Evolutionary conservation across 2,888 invertebrate genomes (phyloP), one percentile per base, ranked within the genome.

Genomic region (Phyto melanocephala): DNA sequence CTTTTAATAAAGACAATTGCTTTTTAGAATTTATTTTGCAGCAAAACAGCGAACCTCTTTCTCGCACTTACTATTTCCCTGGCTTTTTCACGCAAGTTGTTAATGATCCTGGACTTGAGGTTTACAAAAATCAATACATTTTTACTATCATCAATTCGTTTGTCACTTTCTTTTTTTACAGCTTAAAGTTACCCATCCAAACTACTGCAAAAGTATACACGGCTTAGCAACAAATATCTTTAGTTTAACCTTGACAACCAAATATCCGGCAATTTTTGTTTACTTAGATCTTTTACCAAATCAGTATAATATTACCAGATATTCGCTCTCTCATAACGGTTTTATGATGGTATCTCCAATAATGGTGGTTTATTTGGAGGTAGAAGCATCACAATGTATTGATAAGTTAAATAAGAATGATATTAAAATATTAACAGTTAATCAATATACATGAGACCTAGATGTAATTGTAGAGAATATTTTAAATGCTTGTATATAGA

Each of bases 21-120:
- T 89, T 89, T 60, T 56, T 90, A 1, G 88, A 90, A 85, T 93
- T 93, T 81, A 90, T 93, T 1, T 87, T 95, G n/a, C 91, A 90
- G 80, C 91, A 93, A 4, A 88, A 90, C 0, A 35, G 76, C 0
- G 88, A 91, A 1, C 88, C 92, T 1, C 92, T 94, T 2, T 94
- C 96, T 0, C 91, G 92, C 74, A 96, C 95, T 88, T 95, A 93
- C 86, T 90, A 95, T 3, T 95, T 95, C 86, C 95, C 95, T 0
- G 91, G 89, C 45, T 90, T 92, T 17, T 91, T 95, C 50, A 91
- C 93, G 1, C 90, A 90, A 79, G 93, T 93, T 0, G 89, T 95
- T 50, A 89, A 87, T 54, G 86, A 91, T 84, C 93, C 95, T 1
- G 89, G 90, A n/a, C 90, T 95, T 50, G 88, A 91, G 89, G 95